Conservation (phyloP, 2,888 invertebrate species). For the Meteorus cinctellus region DNA sequence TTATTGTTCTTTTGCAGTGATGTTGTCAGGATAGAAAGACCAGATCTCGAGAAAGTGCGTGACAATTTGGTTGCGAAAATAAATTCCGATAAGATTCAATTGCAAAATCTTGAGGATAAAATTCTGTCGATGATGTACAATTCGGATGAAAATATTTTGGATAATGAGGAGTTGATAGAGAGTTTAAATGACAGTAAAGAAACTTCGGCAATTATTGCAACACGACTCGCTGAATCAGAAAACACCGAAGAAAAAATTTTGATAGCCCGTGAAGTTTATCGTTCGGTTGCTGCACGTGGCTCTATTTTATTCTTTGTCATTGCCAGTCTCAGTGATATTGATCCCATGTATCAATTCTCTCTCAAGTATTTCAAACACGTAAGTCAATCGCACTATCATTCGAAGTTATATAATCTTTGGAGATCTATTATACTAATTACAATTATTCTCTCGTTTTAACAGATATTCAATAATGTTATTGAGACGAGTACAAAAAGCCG, state of each 20-base stretch:
- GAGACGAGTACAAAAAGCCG: constrained; percentile 82
- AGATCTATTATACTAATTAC: not conserved
- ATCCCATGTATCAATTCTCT: constrained; percentile 97
- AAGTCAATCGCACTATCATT: not conserved
- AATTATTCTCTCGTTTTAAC: constrained; percentile 49
- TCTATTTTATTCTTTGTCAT: constrained; percentile 94
- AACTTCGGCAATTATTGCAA: constrained; percentile 91
- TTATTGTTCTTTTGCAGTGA: constrained; percentile 75
- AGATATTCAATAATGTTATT: constrained; percentile 89
- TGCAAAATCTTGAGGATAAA: constrained; percentile 91
- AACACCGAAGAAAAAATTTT: constrained; percentile 91
- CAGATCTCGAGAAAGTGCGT: constrained; percentile 88
- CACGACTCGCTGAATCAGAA: constrained; percentile 89
- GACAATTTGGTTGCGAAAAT: constrained; percentile 89
- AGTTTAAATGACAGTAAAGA: constrained; percentile 93
- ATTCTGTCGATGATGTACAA: constrained; percentile 88
- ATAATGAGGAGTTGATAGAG: constrained; percentile 94
- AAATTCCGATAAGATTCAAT: constrained; percentile 87
- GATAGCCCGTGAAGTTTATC: constrained; percentile 88
- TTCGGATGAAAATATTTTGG: constrained; percentile 92
- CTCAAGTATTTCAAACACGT: constrained; percentile 87
- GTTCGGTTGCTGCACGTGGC: constrained; percentile 89
- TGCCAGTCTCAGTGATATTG: constrained; percentile 89
- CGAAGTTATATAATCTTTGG: not conserved
- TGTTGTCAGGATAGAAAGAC: constrained; percentile 92